Evolutionary conservation across 2,113 vertebrate genomes (phyloP), one percentile per base, ranked within the genome.

Genomic region (Actinemys pallida): DNA sequence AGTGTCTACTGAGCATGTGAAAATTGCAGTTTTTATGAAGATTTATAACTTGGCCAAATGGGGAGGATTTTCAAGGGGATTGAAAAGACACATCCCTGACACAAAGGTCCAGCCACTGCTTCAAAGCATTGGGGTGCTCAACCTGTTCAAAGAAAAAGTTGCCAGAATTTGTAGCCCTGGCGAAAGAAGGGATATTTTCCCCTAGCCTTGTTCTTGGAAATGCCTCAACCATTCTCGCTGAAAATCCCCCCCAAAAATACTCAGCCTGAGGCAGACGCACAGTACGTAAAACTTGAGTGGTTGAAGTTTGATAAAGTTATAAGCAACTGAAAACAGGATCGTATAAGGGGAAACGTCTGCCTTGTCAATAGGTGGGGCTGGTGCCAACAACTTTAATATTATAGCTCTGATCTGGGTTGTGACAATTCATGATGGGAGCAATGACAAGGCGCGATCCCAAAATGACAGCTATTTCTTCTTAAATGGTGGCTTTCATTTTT

Each of bases 241-340:
- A 81, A 72, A 93, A 93, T 72, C 89, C 86, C 87, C 91, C 88
- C 88, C 52, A 11, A 76, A 79, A 90, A 79, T 88, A 81, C 35
- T 54, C 79, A 52, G 83, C 39, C 72, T 25, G 20, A 8, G 39
- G 72, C 17, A 16, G 35, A 47, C 10, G 4, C 53, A 27, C 56
- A 6, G 5, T 20, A 20, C 11, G 25, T 14, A 49, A 50, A 90
- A 54, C 17, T 72, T 5, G 29, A 5, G 1, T 27, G 80, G 57
- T 79, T 10, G 62, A 2, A 52, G n/a, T 31, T n/a, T 1, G 2
- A 50, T 39, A 42, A n/a, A 69, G n/a, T n/a, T 25, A 6, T 25
- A 27, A n/a, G 79, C 8, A 3, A 24, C 54, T 0, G 50, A 27
- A 29, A 6, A 62, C 65, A 2, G 82, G 56, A 11, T 25, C 83